Evolutionary conservation across 2,888 invertebrate species (phyloP).

Genomic region (Hecatera dysodea): DNA sequence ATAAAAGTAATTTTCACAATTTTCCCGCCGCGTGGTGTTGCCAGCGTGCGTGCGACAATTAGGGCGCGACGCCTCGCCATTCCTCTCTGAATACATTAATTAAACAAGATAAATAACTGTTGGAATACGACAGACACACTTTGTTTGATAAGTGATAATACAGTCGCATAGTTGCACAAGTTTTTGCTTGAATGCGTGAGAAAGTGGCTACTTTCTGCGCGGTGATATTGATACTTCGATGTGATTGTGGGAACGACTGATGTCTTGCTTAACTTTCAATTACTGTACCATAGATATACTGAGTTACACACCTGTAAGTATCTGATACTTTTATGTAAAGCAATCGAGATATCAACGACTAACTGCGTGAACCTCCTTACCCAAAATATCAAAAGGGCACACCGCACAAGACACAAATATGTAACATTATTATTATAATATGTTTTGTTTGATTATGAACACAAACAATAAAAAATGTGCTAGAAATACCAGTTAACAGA

Average conservation of each 20-base stretch:
- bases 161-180: conserved; percentile 58
- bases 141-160: conserved; percentile 58
- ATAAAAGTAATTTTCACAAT: conserved; percentile 59
- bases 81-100: conserved; percentile 68
- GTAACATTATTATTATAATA: too few species aligned
- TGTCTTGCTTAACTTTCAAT: conserved; percentile 5
- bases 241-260: conserved; percentile 39
- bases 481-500: too few species aligned
- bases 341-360: too few species aligned
- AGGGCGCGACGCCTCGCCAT: conserved; percentile 77
- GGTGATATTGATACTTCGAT: conserved; percentile 44
- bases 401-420: too few species aligned
- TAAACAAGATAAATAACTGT: conserved; percentile 67
- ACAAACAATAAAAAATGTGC: too few species aligned
- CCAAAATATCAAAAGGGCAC: too few species aligned
- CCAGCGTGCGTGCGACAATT: conserved; percentile 72
- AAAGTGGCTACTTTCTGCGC: conserved; percentile 56
- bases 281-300: not conserved
- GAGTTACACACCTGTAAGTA: too few species aligned
- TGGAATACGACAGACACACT: conserved; percentile 55
- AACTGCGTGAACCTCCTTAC: too few species aligned
- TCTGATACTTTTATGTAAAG: too few species aligned
- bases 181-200: conserved; percentile 54
- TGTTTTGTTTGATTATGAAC: too few species aligned
- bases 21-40: conserved; percentile 57